Conservation (phyloP, 2,797 vertebrate genomes). For the Danio tinwini region DNA sequence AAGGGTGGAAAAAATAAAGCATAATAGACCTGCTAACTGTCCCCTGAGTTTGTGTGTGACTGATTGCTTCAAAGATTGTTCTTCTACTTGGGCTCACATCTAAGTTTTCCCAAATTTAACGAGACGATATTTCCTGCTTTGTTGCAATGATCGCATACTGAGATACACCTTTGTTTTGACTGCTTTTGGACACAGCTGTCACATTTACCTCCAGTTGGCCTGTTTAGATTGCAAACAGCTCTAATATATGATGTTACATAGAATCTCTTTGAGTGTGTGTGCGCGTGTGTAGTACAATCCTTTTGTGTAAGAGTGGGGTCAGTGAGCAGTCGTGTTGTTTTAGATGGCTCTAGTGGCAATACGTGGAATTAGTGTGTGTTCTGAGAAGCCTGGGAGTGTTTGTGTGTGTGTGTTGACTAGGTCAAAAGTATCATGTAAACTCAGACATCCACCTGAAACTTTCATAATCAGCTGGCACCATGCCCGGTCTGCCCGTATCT, state of each 20-base stretch:
- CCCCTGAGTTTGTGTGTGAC: not conserved
- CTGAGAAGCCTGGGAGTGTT: slow-evolving; percentile 65
- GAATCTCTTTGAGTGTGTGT: not conserved
- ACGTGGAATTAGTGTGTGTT: slow-evolving; percentile 58
- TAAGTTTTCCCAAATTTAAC: slow-evolving; percentile 21
- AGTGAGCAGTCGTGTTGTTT: slow-evolving; percentile 31
- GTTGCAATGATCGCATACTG: not conserved
- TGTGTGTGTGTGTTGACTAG: slow-evolving; percentile 58
- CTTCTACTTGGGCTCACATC: slow-evolving; percentile 11
- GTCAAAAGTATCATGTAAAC: slow-evolving; percentile 68
- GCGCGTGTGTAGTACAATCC: not conserved
- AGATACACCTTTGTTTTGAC: slow-evolving; percentile 35
- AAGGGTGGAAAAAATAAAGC: slow-evolving; percentile 21
- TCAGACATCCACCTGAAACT: slow-evolving; percentile 71
- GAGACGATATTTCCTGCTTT: slow-evolving; percentile 31
- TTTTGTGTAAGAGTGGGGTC: slow-evolving; percentile 2
- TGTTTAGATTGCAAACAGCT: not conserved
- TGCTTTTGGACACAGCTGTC: slow-evolving; percentile 2
- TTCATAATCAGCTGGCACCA: slow-evolving; percentile 70
- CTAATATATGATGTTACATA: not conserved
- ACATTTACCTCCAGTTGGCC: slow-evolving; percentile 5
- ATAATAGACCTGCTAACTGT: not conserved
- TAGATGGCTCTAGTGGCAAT: slow-evolving; percentile 14
- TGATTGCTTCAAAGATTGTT: slow-evolving; percentile 32
- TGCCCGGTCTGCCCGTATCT: slow-evolving; percentile 68